Percentiles rank a stretch among this genome's conserved stretches.
phyloP scores from a whole-genome alignment of 2,113 vertebrate species.

The Erinaceus europaeus region DNA sequence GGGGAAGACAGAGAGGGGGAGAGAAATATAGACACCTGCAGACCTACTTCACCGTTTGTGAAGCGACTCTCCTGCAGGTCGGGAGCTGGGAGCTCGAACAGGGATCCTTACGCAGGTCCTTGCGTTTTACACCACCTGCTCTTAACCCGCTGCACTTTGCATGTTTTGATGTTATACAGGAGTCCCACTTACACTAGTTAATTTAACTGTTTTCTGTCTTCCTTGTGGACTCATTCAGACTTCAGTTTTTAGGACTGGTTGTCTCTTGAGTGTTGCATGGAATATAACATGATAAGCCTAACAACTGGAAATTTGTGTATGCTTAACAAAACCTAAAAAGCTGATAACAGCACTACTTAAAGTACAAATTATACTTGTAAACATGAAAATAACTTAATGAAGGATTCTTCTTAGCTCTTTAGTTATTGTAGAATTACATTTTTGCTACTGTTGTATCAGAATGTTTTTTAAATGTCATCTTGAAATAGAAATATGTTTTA shows the following conservation, averaged over 20 bases:
- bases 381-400: slow-evolving; percentile 1
- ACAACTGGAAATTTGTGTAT: background rate
- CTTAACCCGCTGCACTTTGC: too few relatives aligned
- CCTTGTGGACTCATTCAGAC: background rate
- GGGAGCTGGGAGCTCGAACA: too few relatives aligned
- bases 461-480: slow-evolving; percentile 44
- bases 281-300: background rate
- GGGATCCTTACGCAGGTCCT: too few relatives aligned
- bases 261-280: background rate
- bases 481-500: slow-evolving; percentile 30
- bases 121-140: too few relatives aligned
- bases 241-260: background rate
- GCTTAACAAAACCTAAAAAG: background rate
- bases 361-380: background rate
- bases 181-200: background rate
- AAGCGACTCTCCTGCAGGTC: too few relatives aligned
- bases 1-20: too few relatives aligned
- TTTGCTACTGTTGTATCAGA: slow-evolving; percentile 52
- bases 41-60: too few relatives aligned
- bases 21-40: too few relatives aligned
- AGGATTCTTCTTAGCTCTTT: slow-evolving; percentile 4
- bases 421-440: slow-evolving; percentile 48
- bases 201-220: background rate
- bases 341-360: background rate
- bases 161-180: background rate